Conservation (phyloP, 2,113 vertebrate species). For the Glaucomys volans region DNA sequence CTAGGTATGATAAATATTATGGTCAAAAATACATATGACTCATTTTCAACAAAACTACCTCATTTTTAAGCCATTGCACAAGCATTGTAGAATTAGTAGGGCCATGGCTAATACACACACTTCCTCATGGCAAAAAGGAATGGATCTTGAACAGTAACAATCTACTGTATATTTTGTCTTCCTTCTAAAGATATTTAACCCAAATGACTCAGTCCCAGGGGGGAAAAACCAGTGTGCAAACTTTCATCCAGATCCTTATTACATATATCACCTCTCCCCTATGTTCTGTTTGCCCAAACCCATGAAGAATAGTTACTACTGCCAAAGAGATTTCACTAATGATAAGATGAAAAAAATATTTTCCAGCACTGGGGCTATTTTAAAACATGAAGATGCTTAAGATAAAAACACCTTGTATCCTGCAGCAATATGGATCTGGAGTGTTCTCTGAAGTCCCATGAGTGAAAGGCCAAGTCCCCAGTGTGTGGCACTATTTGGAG, state of each 20-base stretch:
- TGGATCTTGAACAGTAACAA: background rate
- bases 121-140: background rate
- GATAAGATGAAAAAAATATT: background rate
- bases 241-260: no score
- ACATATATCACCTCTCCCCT: background rate
- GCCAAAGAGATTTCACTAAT: background rate
- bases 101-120: background rate
- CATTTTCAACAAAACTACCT: background rate
- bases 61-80: background rate
- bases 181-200: background rate
- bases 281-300: background rate
- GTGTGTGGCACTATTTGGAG: background rate
- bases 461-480: background rate
- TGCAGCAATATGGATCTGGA: background rate
- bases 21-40: background rate
- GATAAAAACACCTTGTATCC: background rate
- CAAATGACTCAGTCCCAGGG: background rate
- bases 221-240: background rate
- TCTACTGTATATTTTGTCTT: background rate
- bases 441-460: no score
- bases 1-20: background rate
- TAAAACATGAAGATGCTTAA: background rate
- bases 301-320: background rate
- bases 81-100: background rate
- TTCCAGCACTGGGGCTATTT: background rate